A percentile compares a stretch with the other conserved stretches of the same genome.
These are phyloP conservation scores for Notocelia uddmanniana DNA, from an alignment of 2,888 invertebrate genomes.

Conservation along the genomic window DNA sequence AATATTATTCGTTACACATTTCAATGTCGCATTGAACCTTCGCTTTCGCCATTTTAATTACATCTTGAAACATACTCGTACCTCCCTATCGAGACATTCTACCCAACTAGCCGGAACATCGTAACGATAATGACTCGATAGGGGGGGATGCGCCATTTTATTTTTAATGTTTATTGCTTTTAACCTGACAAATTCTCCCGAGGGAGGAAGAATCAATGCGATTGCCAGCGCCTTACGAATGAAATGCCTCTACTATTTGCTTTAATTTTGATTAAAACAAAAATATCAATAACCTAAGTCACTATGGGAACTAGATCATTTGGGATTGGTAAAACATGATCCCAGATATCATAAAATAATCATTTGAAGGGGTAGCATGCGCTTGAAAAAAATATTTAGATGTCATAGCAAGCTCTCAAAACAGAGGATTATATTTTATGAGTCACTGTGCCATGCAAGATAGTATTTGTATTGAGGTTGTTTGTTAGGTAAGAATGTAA, in stretches of 20 bases:
- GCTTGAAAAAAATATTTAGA: no score
- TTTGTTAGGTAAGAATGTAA: not conserved
- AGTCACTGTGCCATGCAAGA: no score
- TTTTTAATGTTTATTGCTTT: constrained; percentile 84
- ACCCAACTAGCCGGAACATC: constrained; percentile 39
- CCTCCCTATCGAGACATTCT: constrained; percentile 19
- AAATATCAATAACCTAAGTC: no score
- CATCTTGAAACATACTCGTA: constrained; percentile 22
- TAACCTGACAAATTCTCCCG: constrained; percentile 76
- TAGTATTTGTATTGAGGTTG: no score
- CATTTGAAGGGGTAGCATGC: no score
- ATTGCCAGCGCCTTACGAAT: constrained; percentile 59
- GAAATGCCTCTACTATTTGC: constrained; percentile 59
- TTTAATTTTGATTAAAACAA: not conserved
- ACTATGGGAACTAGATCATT: no score
- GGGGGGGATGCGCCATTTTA: constrained; percentile 78
- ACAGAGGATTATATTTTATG: no score
- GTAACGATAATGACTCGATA: constrained; percentile 55
- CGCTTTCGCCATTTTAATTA: constrained; percentile 18
- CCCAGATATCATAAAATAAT: no score
- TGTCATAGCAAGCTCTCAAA: no score
- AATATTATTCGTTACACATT: not conserved
- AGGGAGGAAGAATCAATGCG: constrained; percentile 83
- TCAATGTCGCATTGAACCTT: not conserved
- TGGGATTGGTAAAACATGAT: no score